Conservation (phyloP, 2,888 invertebrate species). For the Andrena bicolor region DNA sequence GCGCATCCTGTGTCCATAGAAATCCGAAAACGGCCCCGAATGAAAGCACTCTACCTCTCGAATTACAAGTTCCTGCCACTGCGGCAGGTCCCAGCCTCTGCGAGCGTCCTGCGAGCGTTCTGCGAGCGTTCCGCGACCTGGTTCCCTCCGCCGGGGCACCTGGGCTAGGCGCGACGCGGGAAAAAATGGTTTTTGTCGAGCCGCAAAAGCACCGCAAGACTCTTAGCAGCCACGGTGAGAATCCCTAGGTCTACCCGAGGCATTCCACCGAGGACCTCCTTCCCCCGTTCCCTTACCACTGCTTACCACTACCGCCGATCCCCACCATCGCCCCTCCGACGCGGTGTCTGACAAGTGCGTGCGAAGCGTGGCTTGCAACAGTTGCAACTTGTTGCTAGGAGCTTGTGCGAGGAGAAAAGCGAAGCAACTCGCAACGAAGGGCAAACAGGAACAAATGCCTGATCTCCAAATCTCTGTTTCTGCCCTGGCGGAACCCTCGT, state of each 20-base stretch:
- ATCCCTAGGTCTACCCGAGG: constrained; percentile 46
- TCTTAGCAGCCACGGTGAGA: constrained; percentile 32
- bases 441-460: too few relatives aligned
- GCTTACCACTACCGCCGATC: too few relatives aligned
- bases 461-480: too few relatives aligned
- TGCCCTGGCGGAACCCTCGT: too few relatives aligned
- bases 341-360: constrained; percentile 44
- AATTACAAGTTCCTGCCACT: constrained; percentile 66
- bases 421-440: background rate
- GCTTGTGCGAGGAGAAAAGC: background rate
- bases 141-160: constrained; percentile 8
- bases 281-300: constrained; percentile 21
- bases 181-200: constrained; percentile 47
- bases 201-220: constrained; percentile 56
- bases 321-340: constrained; percentile 21
- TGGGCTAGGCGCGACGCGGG: constrained; percentile 37
- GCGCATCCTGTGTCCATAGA: constrained; percentile 65
- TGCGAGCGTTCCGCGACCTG: constrained; percentile 41
- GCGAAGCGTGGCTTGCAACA: constrained; percentile 33
- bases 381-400: constrained; percentile 47
- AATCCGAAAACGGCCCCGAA: constrained; percentile 51
- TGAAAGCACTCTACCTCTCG: constrained; percentile 66
- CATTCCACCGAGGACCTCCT: constrained; percentile 38
- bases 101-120: constrained; percentile 37
- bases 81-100: constrained; percentile 6